Evolutionary conservation across 1,140 invertebrate species (phyloP).

Genomic region (Tenebrio molitor): DNA sequence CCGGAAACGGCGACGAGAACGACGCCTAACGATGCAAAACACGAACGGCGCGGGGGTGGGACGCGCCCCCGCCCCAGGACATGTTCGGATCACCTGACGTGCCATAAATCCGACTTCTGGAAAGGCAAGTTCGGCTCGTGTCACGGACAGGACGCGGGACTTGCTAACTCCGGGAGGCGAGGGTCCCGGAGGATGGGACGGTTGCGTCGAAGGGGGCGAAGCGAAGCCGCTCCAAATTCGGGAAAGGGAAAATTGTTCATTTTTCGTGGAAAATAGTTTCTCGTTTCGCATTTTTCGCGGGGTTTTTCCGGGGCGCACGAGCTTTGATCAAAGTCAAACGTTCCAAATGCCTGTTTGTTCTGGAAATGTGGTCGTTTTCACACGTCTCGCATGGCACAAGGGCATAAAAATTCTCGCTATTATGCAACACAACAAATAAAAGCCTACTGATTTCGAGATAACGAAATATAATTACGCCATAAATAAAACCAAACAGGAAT

Average conservation of each 20-base stretch:
- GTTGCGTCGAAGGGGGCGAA: not conserved
- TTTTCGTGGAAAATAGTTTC: not conserved
- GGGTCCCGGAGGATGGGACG: not conserved
- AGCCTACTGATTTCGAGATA: constrained; percentile 50
- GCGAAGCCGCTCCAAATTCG: too few species aligned
- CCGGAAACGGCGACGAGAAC: not conserved
- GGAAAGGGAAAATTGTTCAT: too few species aligned
- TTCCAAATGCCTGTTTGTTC: not conserved
- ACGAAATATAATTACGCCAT: constrained; percentile 56
- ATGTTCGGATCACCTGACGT: constrained; percentile 20
- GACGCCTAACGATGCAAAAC: constrained; percentile 6
- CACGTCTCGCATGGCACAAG: constrained; percentile 32
- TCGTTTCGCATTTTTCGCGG: too few species aligned
- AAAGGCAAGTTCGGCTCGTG: constrained; percentile 3
- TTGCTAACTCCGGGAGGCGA: not conserved
- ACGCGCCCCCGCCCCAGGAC: not conserved
- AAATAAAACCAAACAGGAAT: constrained; percentile 58
- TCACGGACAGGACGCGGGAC: not conserved
- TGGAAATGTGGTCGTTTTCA: constrained; percentile 17
- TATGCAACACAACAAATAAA: constrained; percentile 48
- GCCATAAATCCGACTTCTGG: constrained; percentile 3
- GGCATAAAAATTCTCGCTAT: constrained; percentile 49
- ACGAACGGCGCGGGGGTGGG: not conserved
- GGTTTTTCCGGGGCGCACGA: too few species aligned
- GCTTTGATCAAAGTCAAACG: too few species aligned